A percentile compares a stretch with the other conserved stretches of the same genome.
Evolutionary conservation across 1,140 invertebrate species (phyloP).

Genomic region (Goniozus legneri): DNA sequence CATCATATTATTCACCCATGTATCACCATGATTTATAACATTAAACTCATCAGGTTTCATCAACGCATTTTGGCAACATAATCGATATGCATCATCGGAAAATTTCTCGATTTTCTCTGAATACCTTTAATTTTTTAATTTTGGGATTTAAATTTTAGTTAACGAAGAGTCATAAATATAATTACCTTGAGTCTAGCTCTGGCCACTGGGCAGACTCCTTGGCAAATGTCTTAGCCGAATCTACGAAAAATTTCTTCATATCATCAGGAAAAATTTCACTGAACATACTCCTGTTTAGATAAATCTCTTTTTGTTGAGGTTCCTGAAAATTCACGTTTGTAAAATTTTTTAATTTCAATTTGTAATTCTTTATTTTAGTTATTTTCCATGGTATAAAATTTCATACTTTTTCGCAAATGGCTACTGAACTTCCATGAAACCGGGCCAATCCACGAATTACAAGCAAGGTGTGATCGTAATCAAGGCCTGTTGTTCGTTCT

Average conservation of each 20-base stretch:
- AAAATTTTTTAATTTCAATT: conserved; percentile 1
- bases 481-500: conserved; percentile 53
- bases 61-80: conserved; percentile 27
- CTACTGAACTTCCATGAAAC: conserved; percentile 59
- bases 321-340: too few species aligned
- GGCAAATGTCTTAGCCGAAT: conserved; percentile 26
- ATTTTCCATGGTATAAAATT: too few species aligned
- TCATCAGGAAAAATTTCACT: conserved; percentile 21
- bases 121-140: conserved; percentile 35
- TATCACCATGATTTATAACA: conserved; percentile 65
- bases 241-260: conserved; percentile 32
- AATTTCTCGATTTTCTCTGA: conserved; percentile 46
- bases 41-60: conserved; percentile 51
- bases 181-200: conserved; percentile 29
- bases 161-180: too few species aligned
- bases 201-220: conserved; percentile 40
- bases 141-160: conserved; percentile 1
- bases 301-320: conserved; percentile 40
- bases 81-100: conserved; percentile 26
- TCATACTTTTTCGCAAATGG: conserved; percentile 52
- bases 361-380: too few species aligned
- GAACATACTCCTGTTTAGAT: conserved; percentile 43
- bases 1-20: conserved; percentile 66
- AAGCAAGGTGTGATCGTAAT: conserved; percentile 51
- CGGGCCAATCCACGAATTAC: conserved; percentile 57